Percentiles rank a stretch among this genome's conserved stretches.
Evolutionary conservation across 1,140 invertebrate genomes (phyloP).

Genomic region (Lepidurus packardi): DNA sequence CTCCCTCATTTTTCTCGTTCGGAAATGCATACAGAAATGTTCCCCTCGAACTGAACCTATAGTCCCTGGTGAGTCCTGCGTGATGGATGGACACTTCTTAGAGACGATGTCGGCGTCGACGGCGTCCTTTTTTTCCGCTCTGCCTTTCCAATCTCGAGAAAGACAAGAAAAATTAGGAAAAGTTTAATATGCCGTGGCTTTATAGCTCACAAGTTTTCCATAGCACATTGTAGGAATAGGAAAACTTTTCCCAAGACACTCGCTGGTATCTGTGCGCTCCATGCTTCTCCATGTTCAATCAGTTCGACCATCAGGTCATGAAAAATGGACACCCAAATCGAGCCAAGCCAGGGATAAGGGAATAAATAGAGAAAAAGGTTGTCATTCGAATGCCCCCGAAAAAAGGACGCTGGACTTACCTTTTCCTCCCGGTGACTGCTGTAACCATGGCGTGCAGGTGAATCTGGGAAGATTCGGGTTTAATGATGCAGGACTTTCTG

Average conservation of each 20-base stretch:
- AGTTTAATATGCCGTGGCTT: neutral
- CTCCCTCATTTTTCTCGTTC: neutral
- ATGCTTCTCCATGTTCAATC: neutral
- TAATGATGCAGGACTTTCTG: slow-evolving; percentile 17
- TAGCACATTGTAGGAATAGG: neutral
- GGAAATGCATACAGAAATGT: no score
- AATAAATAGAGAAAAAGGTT: slow-evolving; percentile 20
- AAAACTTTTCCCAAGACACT: neutral
- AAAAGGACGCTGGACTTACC: neutral
- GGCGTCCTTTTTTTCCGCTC: neutral
- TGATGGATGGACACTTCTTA: slow-evolving; percentile 8
- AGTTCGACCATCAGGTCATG: neutral
- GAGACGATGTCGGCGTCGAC: slow-evolving; percentile 13
- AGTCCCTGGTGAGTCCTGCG: slow-evolving; percentile 7
- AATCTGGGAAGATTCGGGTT: neutral
- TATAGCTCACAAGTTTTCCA: neutral
- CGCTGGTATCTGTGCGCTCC: neutral
- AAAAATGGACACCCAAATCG: neutral
- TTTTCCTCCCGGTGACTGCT: neutral
- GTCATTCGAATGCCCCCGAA: neutral
- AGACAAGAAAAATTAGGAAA: neutral
- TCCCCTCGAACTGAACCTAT: neutral
- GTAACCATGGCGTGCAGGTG: neutral
- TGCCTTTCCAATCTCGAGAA: neutral
- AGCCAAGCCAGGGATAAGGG: neutral